These are phyloP conservation scores for Meghimatium bilineatum DNA, from an alignment of 2,888 invertebrate species.

Conservation along the genomic window DNA sequence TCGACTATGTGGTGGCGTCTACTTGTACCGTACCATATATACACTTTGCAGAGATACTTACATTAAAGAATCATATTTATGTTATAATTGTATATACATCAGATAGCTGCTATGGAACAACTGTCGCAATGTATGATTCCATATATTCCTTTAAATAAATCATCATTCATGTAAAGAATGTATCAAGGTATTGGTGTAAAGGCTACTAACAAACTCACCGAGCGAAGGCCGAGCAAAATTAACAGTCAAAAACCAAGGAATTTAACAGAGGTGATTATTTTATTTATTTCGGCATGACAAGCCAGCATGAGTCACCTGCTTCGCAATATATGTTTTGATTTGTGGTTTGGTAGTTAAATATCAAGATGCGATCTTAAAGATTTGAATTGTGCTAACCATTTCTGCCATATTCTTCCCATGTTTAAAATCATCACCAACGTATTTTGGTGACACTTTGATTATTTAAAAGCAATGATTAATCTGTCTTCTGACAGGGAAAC, in stretches of 20 bases:
- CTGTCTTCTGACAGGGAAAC: too few species aligned
- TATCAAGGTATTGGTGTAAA: conserved; percentile 32
- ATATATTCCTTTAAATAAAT: background rate
- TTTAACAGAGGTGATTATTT: conserved; percentile 3
- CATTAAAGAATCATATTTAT: too few species aligned
- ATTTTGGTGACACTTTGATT: too few species aligned
- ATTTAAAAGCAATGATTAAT: too few species aligned
- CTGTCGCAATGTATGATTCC: background rate
- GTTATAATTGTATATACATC: too few species aligned
- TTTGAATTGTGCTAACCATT: background rate
- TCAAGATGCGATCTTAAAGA: background rate
- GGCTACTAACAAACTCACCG: conserved; percentile 20
- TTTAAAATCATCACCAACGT: too few species aligned
- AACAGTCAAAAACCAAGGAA: conserved; percentile 17
- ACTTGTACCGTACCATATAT: too few species aligned
- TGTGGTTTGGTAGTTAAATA: background rate
- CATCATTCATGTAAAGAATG: conserved; percentile 3
- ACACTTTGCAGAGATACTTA: too few species aligned
- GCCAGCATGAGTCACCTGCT: conserved; percentile 16
- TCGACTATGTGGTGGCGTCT: too few species aligned
- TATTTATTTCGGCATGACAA: background rate
- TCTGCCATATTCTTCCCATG: too few species aligned
- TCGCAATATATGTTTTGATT: background rate
- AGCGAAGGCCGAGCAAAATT: conserved; percentile 5
- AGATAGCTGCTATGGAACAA: too few species aligned